These are phyloP conservation scores for Chiloscyllium plagiosum DNA, from an alignment of 2,113 vertebrate genomes.

Conservation along the genomic window DNA sequence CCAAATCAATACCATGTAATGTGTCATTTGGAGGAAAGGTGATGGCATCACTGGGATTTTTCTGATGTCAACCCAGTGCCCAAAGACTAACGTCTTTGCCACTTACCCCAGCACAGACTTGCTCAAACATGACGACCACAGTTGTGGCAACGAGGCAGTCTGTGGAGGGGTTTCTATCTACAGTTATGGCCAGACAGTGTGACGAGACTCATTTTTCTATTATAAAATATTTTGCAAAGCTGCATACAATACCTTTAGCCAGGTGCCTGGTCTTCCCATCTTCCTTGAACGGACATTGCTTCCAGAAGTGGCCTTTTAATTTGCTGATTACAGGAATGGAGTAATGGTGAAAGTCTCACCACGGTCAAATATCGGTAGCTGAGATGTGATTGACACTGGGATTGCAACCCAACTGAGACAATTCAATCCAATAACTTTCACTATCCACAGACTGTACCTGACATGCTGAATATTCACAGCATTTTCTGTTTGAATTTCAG, in stretches of 20 bases:
- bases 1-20: background rate
- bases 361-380: background rate
- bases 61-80: background rate
- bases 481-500: too few species aligned
- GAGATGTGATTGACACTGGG: background rate
- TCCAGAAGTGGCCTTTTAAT: background rate
- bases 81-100: background rate
- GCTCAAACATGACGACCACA: background rate
- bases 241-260: background rate
- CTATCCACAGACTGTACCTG: too few species aligned
- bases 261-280: background rate
- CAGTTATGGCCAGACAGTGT: background rate
- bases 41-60: background rate
- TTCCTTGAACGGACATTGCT: background rate
- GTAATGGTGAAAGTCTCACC: background rate
- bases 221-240: background rate
- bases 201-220: background rate
- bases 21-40: background rate
- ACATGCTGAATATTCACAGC: too few species aligned
- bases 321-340: background rate
- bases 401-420: too few species aligned
- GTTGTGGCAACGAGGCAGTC: background rate
- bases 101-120: background rate
- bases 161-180: background rate
- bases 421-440: too few species aligned